Evolutionary conservation across 2,797 vertebrate species (phyloP), one percentile per base, ranked within the genome.

Genomic region (Myripristis murdjan): DNA sequence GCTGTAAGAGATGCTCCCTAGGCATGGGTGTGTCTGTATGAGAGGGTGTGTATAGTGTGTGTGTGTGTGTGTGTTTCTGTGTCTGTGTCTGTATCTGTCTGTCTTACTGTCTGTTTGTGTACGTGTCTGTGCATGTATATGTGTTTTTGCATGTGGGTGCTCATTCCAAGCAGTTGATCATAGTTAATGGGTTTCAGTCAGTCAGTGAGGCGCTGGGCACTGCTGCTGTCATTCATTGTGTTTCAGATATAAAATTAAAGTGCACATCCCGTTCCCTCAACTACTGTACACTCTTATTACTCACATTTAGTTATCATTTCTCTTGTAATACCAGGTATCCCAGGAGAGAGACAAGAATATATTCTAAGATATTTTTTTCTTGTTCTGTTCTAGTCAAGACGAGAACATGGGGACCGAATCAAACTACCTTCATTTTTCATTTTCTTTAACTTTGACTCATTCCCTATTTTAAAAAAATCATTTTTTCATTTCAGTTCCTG

Each of bases 11-110:
- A 63, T 69, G 39, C 55, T 85, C 79, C 74, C 55, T 28, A 16
- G 75, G 65, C 64, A n/a, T 0, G 9, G 84, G 85, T 43, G 87
- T 90, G 80, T 16, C 18, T 60, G 66, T 69, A 1, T 22, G 49
- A 53, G 59, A 59, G 70, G 58, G 71, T 81, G 81, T 80, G 66
- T 33, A 9, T 18, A 24, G 44, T 26, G 24, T 47, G 28, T 1
- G 2, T 46, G 20, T 9, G 11, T 10, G 0, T 37, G 8, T 37
- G 35, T 9, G 6, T 1, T 5, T 8, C 28, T 8, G 28, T 9
- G 11, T 10, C 0, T 37, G 8, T 37, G 35, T 9, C 35, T 37
- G 35, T 37, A n/a, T n/a, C n/a, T n/a, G n/a, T n/a, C n/a, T n/a
- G n/a, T n/a, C n/a, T n/a, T n/a, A n/a, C n/a, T n/a, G n/a, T n/a